These are phyloP conservation scores for Hololepta plana DNA, from an alignment of 2,888 invertebrate genomes.

Conservation along the genomic window DNA sequence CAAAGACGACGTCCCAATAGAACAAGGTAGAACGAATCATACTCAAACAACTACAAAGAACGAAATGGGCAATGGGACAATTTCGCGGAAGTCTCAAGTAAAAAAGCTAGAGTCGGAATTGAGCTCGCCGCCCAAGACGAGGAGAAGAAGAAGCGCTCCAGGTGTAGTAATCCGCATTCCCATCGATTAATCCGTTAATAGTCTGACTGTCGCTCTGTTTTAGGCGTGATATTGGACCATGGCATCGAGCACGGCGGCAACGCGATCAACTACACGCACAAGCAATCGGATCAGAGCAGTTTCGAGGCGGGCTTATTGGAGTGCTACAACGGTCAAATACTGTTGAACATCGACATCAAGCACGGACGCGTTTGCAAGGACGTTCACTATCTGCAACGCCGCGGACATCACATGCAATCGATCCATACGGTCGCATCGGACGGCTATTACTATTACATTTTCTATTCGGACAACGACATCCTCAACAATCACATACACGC, in stretches of 20 bases:
- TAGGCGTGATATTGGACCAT: slow-evolving; percentile 35
- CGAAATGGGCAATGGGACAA: slow-evolving; percentile 1
- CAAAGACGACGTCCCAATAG: slow-evolving; percentile 2
- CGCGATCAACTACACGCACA: slow-evolving; percentile 35
- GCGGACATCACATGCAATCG: slow-evolving; percentile 46
- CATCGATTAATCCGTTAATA: too few relatives aligned
- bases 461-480: slow-evolving; percentile 72
- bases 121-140: too few relatives aligned
- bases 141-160: too few relatives aligned
- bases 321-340: slow-evolving; percentile 58
- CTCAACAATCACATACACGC: slow-evolving; percentile 66
- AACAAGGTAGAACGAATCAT: slow-evolving; percentile 3
- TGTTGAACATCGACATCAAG: slow-evolving; percentile 48
- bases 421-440: slow-evolving; percentile 54
- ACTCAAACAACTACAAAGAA: too few relatives aligned
- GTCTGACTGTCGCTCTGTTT: too few relatives aligned
- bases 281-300: slow-evolving; percentile 38
- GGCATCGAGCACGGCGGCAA: slow-evolving; percentile 66
- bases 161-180: too few relatives aligned
- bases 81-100: slow-evolving; percentile 1
- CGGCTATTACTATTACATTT: slow-evolving; percentile 79
- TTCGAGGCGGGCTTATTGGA: slow-evolving; percentile 60
- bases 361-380: slow-evolving; percentile 49
- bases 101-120: not conserved
- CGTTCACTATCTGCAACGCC: slow-evolving; percentile 47